Base-by-base conservation (phyloP, 2,888 invertebrate genomes). In the Drosophila paucipuncta region DNA sequence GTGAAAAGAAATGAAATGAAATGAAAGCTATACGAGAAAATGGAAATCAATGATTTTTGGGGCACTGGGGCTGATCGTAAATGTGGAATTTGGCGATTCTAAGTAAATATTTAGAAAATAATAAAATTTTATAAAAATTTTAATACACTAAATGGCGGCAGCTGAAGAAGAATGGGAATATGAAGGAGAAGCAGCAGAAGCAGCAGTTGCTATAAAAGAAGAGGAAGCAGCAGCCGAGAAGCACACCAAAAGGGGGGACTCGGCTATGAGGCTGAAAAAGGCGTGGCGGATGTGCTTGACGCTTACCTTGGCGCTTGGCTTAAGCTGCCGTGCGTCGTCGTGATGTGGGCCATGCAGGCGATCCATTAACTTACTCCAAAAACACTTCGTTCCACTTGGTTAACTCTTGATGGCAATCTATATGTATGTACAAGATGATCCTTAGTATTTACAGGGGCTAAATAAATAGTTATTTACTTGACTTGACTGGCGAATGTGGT, bases 241-340 rank as follows among this genome's bases (percentile, higher is more conserved):
- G 54, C 50, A 30, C 18, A 47, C 49, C 41, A 33, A 55, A 39
- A 33, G 18, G 31, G 22, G 22, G 33, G 9, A 25, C 60, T 55
- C n/a, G 28, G 61, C 61, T 31, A 9, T 30, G n/a, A 33, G 55
- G 31, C 35, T 39, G 39, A n/a, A n/a, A 28, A 39, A 18, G 43
- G 64, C 33, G 31, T 50, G 49, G 47, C 16, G 11, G 43, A 11
- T 37, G 18, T 25, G n/a, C 16, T 39, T 30, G 50, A 53, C 49
- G 67, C 87, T 93, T 93, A 93, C 93, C 93, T 93, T 89, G 92
- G 91, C 91, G 92, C 92, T 92, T 92, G 91, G 78, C 92, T 91
- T 88, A 92, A 92, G 92, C 92, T 93, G 92, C 93, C 92, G 90
- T 93, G 92, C 78, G 93, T 90, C 91, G 93, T 92, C 90, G 93